phyloP scores from a whole-genome alignment of 30 jellyfish, hydroid and myxozoan species.

The Turritopsis dohrnii region DNA sequence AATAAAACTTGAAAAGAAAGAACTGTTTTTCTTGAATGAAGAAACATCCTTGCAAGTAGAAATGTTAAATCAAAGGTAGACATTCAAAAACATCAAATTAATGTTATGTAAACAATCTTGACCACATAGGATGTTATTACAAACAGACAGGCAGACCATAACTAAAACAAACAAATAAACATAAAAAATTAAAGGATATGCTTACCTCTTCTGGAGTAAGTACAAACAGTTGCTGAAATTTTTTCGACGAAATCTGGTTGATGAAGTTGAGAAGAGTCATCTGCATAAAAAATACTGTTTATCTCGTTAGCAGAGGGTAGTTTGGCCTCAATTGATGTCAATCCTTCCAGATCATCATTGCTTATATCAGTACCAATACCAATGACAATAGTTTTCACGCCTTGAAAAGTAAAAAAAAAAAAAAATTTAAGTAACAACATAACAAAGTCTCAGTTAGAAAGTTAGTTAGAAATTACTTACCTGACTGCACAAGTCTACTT shows the following conservation, averaged over 20 bases:
- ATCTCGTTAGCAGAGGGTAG: background rate
- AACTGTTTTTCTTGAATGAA: background rate
- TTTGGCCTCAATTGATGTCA: constrained; percentile 28
- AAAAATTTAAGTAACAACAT: background rate
- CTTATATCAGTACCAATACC: constrained; percentile 78
- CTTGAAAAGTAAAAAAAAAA: constrained; percentile 29
- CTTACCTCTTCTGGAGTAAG: constrained; percentile 62
- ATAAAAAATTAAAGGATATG: background rate
- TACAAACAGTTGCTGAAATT: constrained; percentile 43
- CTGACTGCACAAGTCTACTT: constrained; percentile 14
- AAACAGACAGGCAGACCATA: background rate
- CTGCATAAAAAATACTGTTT: constrained; percentile 52
- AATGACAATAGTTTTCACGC: constrained; percentile 51
- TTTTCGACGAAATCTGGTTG: constrained; percentile 16
- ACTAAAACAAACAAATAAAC: background rate
- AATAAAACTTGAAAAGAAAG: background rate
- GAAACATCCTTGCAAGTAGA: background rate
- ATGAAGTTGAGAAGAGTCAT: constrained; percentile 27
- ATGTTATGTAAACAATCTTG: background rate
- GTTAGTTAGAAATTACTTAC: background rate
- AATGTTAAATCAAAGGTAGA: background rate
- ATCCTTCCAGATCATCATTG: constrained; percentile 45
- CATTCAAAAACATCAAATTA: background rate
- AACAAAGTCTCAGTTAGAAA: background rate
- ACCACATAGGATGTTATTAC: background rate